Conservation (phyloP, 1,140 invertebrate genomes). For the Coptotermes formosanus region DNA sequence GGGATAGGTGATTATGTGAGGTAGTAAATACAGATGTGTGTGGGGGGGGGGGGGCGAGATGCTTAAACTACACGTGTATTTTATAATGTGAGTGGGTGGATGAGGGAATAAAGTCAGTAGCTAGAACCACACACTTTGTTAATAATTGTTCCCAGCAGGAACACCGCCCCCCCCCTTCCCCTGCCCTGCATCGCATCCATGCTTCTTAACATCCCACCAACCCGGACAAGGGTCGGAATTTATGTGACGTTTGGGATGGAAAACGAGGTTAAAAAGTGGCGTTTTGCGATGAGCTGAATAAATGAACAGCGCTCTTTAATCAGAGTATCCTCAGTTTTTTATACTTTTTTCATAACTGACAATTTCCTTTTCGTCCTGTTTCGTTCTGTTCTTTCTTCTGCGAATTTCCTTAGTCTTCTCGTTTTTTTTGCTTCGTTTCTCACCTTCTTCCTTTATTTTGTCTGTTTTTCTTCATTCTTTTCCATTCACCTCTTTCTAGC, state of each 20-base stretch:
- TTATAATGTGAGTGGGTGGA: background rate
- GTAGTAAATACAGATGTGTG: too few relatives aligned
- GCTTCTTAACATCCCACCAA: background rate
- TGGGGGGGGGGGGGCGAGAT: too few relatives aligned
- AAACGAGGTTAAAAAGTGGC: background rate
- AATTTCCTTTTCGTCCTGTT: background rate
- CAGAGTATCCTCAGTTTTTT: background rate
- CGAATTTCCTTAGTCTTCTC: too few relatives aligned
- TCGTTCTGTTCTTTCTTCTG: too few relatives aligned
- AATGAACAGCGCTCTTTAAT: background rate
- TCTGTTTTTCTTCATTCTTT: too few relatives aligned
- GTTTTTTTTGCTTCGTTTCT: too few relatives aligned
- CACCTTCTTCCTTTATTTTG: too few relatives aligned
- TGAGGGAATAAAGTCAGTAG: background rate
- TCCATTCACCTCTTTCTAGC: too few relatives aligned
- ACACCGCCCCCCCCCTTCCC: background rate
- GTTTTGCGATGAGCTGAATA: background rate
- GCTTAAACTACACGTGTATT: background rate
- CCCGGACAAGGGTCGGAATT: background rate
- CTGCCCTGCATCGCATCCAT: background rate
- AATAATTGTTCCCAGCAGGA: background rate
- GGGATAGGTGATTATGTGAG: too few relatives aligned
- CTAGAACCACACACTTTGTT: background rate
- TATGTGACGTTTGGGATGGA: constrained; percentile 6
- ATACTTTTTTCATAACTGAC: background rate